Conservation (phyloP, 2,113 vertebrate species). For the Tenebrosternarchus preto region DNA sequence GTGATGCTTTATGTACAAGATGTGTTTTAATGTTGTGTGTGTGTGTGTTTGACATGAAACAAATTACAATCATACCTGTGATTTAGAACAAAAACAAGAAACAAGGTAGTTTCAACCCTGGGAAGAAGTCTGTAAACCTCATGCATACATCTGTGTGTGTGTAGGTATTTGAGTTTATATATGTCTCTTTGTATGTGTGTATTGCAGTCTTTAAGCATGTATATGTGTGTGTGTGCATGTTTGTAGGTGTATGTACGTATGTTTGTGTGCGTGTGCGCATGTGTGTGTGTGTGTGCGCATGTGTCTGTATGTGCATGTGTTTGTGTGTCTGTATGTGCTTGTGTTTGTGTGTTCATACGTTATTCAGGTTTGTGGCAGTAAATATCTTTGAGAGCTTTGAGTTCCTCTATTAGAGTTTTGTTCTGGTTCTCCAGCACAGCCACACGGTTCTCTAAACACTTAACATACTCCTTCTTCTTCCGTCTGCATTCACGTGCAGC, state of each 20-base stretch:
- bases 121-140: slow-evolving; percentile 14
- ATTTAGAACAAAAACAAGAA: slow-evolving; percentile 62
- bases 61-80: not conserved
- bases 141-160: not conserved
- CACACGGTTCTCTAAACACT: slow-evolving; percentile 98
- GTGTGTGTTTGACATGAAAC: slow-evolving; percentile 8
- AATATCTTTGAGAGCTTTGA: slow-evolving; percentile 97
- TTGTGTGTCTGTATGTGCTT: not conserved
- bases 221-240: not conserved
- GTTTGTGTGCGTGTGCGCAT: too few relatives aligned
- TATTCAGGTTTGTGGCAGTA: slow-evolving; percentile 97
- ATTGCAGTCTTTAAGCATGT: too few relatives aligned
- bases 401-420: slow-evolving; percentile 99
- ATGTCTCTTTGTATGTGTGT: not conserved
- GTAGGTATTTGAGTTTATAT: not conserved
- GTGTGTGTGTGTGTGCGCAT: slow-evolving; percentile 8
- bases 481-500: slow-evolving; percentile 94
- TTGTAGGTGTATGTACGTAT: not conserved
- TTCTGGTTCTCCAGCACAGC: slow-evolving; percentile 98
- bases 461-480: slow-evolving; percentile 99
- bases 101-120: slow-evolving; percentile 47
- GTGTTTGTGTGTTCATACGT: slow-evolving; percentile 72
- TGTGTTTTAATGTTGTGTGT: slow-evolving; percentile 14
- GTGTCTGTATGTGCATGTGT: not conserved
- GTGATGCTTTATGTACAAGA: not conserved